A percentile compares a stretch with the other conserved stretches of the same genome.
Conservation (phyloP, 2,113 vertebrate genomes). For the Zosterops hypoxanthus region DNA sequence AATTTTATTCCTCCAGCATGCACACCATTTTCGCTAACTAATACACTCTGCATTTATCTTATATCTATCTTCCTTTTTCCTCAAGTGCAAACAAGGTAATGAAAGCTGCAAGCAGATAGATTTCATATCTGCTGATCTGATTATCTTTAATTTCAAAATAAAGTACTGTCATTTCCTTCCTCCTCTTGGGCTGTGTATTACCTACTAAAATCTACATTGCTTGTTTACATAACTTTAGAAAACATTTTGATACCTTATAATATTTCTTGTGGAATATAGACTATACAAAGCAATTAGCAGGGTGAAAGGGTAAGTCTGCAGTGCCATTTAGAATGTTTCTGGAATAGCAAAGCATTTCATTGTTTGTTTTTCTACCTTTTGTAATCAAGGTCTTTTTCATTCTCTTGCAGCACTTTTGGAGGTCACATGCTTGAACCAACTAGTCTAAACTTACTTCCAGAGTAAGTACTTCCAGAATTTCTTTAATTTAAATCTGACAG, state of each 20-base stretch:
- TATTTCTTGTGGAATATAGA: background rate
- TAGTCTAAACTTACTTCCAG: background rate
- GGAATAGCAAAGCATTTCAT: background rate
- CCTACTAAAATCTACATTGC: background rate
- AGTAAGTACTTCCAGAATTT: background rate
- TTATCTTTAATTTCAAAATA: constrained; percentile 44
- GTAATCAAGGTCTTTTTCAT: background rate
- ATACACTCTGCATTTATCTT: background rate
- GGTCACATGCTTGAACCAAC: background rate
- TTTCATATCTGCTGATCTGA: constrained; percentile 24
- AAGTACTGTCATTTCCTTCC: background rate
- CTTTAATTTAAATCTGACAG: background rate
- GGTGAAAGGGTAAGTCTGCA: background rate
- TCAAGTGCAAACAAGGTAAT: background rate
- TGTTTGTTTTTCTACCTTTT: background rate
- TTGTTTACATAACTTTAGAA: constrained; percentile 30
- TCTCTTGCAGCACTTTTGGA: background rate
- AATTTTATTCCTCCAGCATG: background rate
- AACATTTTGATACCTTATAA: background rate
- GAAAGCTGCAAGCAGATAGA: background rate
- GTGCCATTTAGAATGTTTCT: constrained; percentile 1
- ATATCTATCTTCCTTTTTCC: background rate
- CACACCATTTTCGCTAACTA: background rate
- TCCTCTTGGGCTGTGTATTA: background rate
- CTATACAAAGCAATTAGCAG: background rate